phyloP scores from a whole-genome alignment of 2,113 vertebrate species.

The Phaethornis superciliosus region DNA sequence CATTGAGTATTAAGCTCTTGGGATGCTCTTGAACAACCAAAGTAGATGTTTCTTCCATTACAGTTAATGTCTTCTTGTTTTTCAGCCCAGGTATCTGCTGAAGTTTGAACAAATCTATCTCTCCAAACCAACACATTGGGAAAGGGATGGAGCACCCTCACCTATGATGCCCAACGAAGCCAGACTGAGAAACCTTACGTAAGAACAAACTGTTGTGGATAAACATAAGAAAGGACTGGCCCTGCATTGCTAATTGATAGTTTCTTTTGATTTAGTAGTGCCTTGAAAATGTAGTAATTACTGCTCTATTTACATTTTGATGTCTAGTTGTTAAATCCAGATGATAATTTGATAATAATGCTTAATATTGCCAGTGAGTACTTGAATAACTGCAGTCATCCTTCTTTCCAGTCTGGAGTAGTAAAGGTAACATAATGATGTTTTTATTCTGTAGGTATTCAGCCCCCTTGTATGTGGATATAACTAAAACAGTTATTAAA shows the following conservation, averaged over 20 bases:
- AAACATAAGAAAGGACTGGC: not conserved
- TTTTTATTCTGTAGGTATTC: conserved; percentile 86
- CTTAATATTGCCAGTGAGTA: not conserved
- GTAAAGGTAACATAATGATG: not conserved
- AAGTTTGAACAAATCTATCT: conserved; percentile 99
- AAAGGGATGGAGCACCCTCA: conserved; percentile 95
- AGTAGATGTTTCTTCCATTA: not conserved
- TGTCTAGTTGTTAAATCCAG: not conserved
- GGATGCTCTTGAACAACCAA: not conserved
- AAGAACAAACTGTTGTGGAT: conserved; percentile 37
- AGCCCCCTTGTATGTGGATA: conserved; percentile 96
- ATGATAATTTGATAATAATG: not conserved
- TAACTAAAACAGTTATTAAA: conserved; percentile 98
- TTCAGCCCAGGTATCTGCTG: conserved; percentile 92
- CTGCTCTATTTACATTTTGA: not conserved
- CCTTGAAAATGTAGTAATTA: not conserved
- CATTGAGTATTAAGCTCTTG: not conserved
- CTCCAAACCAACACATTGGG: conserved; percentile 98
- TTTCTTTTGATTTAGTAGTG: not conserved
- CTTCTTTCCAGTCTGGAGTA: not conserved
- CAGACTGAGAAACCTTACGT: conserved; percentile 96
- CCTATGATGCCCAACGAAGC: conserved; percentile 99
- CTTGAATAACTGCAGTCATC: not conserved
- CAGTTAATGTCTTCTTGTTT: conserved; percentile 3
- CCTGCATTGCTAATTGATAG: not conserved